Base-by-base conservation (phyloP, 2,797 vertebrate genomes). In the Myotis myotis region DNA sequence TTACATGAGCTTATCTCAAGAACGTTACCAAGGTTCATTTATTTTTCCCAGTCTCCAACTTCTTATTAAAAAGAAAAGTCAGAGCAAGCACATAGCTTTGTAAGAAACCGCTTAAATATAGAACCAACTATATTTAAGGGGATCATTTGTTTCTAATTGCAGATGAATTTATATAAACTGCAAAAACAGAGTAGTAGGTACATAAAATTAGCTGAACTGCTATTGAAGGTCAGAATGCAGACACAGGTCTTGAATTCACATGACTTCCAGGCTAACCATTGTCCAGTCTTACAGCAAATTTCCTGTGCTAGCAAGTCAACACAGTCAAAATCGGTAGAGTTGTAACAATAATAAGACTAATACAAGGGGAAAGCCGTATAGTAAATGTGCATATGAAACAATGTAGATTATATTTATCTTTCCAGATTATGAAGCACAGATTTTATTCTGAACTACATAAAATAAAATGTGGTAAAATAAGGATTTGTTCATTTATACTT, bases 1-100 rank as follows among this genome's bases (percentile, higher is more conserved):
- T 90, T 79, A 76, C 38, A 41, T 90, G 72, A 95, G 28, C 2
- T 94, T 95, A 96, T 96, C 75, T 94, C 22, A 96, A 84, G 74
- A 94, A 93, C 0, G 1, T 94, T 86, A 93, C 66, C 51, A 75
- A 60, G 3, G 16, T 94, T 93, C 20, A 53, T 89, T 92, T 94
- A 62, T 62, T 47, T 51, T 10, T 33, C 57, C 55, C 57, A 70
- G 84, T 71, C 38, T 20, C 33, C 19, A 87, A 89, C 17, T 85
- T 95, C 13, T 94, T 90, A 72, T 72, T 68, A 83, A 79, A 72
- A 15, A 13, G 38, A 41, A 74, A 95, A 38, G 36, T 33, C 19
- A 85, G 28, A 90, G 85, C 7, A 23, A 33, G 80, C 38, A 74
- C 30, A 82, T 55, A 91, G 0, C 4, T n/a, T 87, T 85, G 10